Evolutionary conservation across 2,888 invertebrate species (phyloP).

Genomic region (Elgonia sp.): DNA sequence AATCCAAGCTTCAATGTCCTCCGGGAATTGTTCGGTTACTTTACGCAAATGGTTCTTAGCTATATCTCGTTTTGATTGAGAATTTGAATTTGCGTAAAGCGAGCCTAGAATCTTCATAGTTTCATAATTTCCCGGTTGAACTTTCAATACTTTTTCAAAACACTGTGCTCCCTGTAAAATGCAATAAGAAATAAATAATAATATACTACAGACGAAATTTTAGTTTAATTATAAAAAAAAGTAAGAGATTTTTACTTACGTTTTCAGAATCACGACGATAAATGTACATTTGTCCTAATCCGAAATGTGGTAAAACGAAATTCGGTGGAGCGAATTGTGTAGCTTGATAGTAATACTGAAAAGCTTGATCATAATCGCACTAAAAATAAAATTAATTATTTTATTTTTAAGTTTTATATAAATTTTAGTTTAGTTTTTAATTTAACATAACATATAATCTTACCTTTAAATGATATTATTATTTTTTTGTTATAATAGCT

Average conservation of each 20-base stretch:
- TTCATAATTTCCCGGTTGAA: conserved; percentile 98
- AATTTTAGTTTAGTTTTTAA: too few relatives aligned
- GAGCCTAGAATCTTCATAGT: conserved; percentile 99
- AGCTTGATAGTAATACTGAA: conserved; percentile 99
- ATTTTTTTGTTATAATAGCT: too few relatives aligned
- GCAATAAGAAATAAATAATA: neutral
- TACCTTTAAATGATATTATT: too few relatives aligned
- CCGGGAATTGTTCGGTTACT: conserved; percentile 98
- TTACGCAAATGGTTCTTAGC: conserved; percentile 98
- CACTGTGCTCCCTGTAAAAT: conserved; percentile 95
- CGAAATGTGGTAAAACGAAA: conserved; percentile 99
- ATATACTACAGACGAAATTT: neutral
- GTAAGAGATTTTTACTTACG: conserved; percentile 88
- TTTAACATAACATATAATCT: too few relatives aligned
- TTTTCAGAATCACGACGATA: conserved; percentile 98
- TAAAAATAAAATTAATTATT: conserved; percentile 81
- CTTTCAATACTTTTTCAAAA: conserved; percentile 99
- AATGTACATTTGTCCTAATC: conserved; percentile 99
- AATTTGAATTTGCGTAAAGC: conserved; percentile 96
- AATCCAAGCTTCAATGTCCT: conserved; percentile 99
- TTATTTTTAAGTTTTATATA: too few relatives aligned
- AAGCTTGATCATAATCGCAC: conserved; percentile 98
- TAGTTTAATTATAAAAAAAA: neutral
- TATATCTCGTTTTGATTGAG: conserved; percentile 96
- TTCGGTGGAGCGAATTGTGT: conserved; percentile 98